These are phyloP conservation scores for Mimumesa dahlbomi DNA, from an alignment of 2,888 invertebrate genomes.

Conservation along the genomic window DNA sequence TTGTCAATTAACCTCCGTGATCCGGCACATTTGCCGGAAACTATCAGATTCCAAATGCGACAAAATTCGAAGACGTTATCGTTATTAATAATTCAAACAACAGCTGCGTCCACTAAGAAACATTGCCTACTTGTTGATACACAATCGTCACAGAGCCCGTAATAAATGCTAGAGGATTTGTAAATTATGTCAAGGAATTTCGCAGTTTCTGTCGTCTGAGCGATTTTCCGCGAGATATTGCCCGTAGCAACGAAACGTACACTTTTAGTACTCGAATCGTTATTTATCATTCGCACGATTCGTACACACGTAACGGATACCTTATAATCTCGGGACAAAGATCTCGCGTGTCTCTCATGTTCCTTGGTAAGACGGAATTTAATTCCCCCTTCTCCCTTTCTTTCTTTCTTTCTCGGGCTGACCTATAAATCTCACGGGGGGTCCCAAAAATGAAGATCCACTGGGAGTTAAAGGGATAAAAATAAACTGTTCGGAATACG, in stretches of 20 bases:
- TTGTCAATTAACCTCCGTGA: conserved; percentile 59
- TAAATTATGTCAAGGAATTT: conserved; percentile 38
- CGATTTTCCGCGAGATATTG: conserved; percentile 19
- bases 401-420: neutral
- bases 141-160: too few species aligned
- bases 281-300: conserved; percentile 26
- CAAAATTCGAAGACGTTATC: too few species aligned
- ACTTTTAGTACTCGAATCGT: neutral
- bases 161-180: conserved; percentile 24
- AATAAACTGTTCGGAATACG: conserved; percentile 16
- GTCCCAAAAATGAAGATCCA: conserved; percentile 1
- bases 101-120: neutral
- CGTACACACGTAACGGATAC: conserved; percentile 11
- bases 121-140: too few species aligned
- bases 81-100: neutral
- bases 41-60: too few species aligned
- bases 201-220: conserved; percentile 10
- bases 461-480: conserved; percentile 17
- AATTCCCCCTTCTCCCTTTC: conserved; percentile 3
- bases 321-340: conserved; percentile 27
- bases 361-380: conserved; percentile 2
- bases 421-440: conserved; percentile 10
- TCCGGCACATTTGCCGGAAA: too few species aligned
- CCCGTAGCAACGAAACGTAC: conserved; percentile 9
- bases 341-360: conserved; percentile 6